Base-by-base conservation (phyloP, 1,140 invertebrate species). In the Paramacrobiotus metropolitanus region DNA sequence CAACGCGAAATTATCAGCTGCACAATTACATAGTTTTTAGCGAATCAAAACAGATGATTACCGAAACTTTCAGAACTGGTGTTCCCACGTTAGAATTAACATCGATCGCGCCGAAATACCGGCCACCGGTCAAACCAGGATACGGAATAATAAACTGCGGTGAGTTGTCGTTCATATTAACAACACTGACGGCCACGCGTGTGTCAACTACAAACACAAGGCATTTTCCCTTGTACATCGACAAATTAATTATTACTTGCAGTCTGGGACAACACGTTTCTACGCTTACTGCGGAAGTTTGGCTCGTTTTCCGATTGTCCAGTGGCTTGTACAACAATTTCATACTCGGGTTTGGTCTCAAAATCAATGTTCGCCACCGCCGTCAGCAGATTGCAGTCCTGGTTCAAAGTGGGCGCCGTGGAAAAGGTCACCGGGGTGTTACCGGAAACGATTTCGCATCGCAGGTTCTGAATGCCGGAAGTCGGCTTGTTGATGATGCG, bases 141-240 rank as follows among this genome's bases (percentile, higher is more conserved):
- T 55, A 55, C 15, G 48, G 15, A 28, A 55, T 20, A 24, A 55
- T 55, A 64, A 91, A 93, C 40, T 79, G 75, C 0, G 88, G 88
- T 70, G 82, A 79, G 67, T 87, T 84, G 68, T 92, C 87, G 67
- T 93, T 93, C 0, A 87, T 78, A 68, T 91, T 91, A 24, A 31
- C 60, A 29, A 73, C 65, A 1, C 62, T 66, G 21, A 73, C 68
- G 15, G 24, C 48, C 15, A 55, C 48, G 15, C 48, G 48, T 28
- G 48, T 55, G 48, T 55, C 48, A 28, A 55, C 48, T 55, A 28
- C 15, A 55, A 55, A 55, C 15, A 55, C 4, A n/a, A 40, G n/a
- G n/a, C n/a, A n/a, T n/a, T n/a, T n/a, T n/a, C n/a, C n/a, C n/a
- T n/a, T n/a, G n/a, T n/a, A n/a, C n/a, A n/a, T n/a, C n/a, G n/a